phyloP scores from a whole-genome alignment of 2,113 vertebrate species.

The Struthidea cinerea region DNA sequence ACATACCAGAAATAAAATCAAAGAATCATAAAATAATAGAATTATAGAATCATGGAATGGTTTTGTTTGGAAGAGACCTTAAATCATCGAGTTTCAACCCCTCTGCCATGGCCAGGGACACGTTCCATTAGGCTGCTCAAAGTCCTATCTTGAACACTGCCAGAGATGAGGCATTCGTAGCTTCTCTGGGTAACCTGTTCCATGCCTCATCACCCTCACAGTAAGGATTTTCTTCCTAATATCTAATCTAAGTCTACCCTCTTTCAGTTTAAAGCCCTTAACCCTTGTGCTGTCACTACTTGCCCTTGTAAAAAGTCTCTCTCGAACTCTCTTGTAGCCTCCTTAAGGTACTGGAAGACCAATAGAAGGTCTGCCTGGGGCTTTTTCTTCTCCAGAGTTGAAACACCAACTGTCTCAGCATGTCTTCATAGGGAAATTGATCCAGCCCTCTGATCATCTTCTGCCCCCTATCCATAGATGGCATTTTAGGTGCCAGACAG shows the following conservation, averaged over 20 bases:
- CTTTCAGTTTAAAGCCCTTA: not conserved
- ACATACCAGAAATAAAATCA: not conserved
- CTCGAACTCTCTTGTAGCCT: not conserved
- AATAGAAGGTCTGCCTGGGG: not conserved
- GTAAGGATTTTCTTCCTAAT: not conserved
- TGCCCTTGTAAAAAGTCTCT: not conserved
- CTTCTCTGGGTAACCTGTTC: not conserved
- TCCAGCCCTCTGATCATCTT: not conserved
- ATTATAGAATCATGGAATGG: not conserved
- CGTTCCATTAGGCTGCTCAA: not conserved
- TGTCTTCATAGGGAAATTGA: not conserved
- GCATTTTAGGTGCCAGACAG: not conserved
- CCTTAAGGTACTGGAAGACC: not conserved
- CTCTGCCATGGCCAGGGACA: not conserved
- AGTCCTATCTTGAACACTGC: not conserved
- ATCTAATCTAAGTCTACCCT: not conserved
- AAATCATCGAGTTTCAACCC: not conserved
- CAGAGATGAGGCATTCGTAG: too few relatives aligned
- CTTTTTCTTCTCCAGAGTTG: not conserved
- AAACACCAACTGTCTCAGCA: not conserved
- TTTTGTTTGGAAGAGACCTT: not conserved
- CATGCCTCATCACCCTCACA: not conserved
- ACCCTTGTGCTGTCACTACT: not conserved
- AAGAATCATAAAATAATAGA: not conserved
- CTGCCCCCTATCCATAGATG: not conserved